Percentiles rank a stretch among this genome's conserved stretches.
These are phyloP conservation scores for Barbus barbus DNA, from an alignment of 2,113 vertebrate genomes.

Conservation along the genomic window DNA sequence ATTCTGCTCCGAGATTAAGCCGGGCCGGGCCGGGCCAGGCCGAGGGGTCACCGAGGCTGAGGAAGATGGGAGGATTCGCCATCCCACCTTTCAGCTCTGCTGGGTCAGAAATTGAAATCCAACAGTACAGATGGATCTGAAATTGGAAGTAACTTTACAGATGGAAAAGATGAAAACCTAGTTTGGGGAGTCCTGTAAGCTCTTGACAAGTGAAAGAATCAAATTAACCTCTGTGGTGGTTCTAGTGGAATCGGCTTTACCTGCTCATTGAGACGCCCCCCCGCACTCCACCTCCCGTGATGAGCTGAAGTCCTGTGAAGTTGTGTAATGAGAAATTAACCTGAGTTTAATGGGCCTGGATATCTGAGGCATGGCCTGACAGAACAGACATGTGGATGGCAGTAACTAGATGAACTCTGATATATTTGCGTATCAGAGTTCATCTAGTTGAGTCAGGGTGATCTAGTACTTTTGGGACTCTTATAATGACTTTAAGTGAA, in stretches of 20 bases:
- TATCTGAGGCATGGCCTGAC: slow-evolving; percentile 28
- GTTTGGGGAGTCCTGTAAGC: slow-evolving; percentile 55
- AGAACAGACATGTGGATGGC: slow-evolving; percentile 31
- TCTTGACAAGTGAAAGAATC: slow-evolving; percentile 58
- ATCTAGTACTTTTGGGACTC: neutral
- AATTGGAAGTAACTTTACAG: slow-evolving; percentile 60
- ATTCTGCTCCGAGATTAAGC: slow-evolving; percentile 29
- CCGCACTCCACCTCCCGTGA: neutral
- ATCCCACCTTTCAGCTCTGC: slow-evolving; percentile 51
- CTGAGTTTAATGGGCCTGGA: slow-evolving; percentile 45
- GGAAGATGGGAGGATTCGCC: slow-evolving; percentile 32
- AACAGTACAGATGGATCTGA: slow-evolving; percentile 56
- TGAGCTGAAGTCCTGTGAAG: slow-evolving; percentile 46
- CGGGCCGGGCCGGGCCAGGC: neutral
- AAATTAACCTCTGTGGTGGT: slow-evolving; percentile 52
- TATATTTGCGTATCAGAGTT: neutral
- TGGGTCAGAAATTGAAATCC: slow-evolving; percentile 61
- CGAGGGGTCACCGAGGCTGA: slow-evolving; percentile 10
- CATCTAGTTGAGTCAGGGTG: slow-evolving; percentile 1
- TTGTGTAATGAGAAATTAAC: slow-evolving; percentile 59
- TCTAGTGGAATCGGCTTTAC: slow-evolving; percentile 48
- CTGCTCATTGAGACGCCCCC: slow-evolving; percentile 40
- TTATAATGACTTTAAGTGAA: slow-evolving; percentile 13
- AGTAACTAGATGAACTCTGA: slow-evolving; percentile 32
- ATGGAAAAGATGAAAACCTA: slow-evolving; percentile 61